A percentile compares a stretch with the other conserved stretches of the same genome.
phyloP scores from a whole-genome alignment of 2,888 invertebrate species.

The Myathropa florea region DNA sequence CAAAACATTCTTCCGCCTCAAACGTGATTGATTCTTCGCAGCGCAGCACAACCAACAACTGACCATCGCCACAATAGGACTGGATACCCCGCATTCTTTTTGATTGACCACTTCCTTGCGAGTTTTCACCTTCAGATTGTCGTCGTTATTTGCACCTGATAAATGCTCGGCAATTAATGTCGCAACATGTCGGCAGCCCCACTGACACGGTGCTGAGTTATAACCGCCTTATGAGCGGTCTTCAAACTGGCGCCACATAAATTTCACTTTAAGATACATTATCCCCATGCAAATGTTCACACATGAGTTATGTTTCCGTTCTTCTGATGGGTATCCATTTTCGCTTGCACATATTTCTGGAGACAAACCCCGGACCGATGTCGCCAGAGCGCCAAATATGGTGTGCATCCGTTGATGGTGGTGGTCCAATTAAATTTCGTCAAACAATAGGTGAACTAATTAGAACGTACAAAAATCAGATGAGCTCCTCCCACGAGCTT shows the following conservation, averaged over 20 bases:
- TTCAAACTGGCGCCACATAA: conserved; percentile 61
- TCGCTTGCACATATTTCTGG: neutral
- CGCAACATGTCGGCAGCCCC: conserved; percentile 31
- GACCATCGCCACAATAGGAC: conserved; percentile 1
- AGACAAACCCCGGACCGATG: neutral
- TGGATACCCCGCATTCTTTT: conserved; percentile 52
- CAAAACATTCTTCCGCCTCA: conserved; percentile 27
- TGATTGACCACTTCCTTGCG: conserved; percentile 68
- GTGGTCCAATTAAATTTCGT: conserved; percentile 12
- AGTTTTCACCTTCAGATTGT: conserved; percentile 41
- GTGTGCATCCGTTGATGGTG: neutral
- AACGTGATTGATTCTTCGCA: conserved; percentile 53
- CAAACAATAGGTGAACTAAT: conserved; percentile 23
- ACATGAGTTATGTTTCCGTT: conserved; percentile 26
- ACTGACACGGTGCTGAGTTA: conserved; percentile 19
- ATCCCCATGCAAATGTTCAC: neutral
- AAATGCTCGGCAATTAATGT: conserved; percentile 64
- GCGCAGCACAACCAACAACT: neutral
- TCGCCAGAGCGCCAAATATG: conserved; percentile 1
- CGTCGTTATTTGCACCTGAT: conserved; percentile 61
- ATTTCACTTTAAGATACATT: conserved; percentile 37
- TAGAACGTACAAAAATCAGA: neutral
- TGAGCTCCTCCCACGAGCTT: neutral
- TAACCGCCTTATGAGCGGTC: conserved; percentile 52
- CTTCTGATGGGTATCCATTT: neutral